Evolutionary conservation across 2,888 invertebrate genomes (phyloP).

Genomic region (Thera obeliscata): DNA sequence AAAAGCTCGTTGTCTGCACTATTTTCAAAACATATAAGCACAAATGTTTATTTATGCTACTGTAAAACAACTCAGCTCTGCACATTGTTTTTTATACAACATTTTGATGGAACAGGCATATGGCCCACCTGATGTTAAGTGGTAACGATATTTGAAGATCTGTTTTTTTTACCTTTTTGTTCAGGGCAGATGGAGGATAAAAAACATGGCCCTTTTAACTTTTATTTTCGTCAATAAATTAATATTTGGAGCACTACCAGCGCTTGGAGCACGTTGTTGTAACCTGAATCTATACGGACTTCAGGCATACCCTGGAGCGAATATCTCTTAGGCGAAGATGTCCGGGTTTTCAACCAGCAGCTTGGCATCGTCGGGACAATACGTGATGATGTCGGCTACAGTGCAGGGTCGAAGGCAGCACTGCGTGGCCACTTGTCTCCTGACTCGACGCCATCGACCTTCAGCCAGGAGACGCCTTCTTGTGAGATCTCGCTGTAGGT

Average conservation of each 20-base stretch:
- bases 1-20: slow-evolving; percentile 25
- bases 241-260: slow-evolving; percentile 5
- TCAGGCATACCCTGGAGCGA: neutral
- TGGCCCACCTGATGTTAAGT: too few relatives aligned
- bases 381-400: slow-evolving; percentile 66
- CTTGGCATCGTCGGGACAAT: slow-evolving; percentile 67
- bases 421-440: slow-evolving; percentile 68
- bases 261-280: neutral
- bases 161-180: too few relatives aligned
- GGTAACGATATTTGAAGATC: too few relatives aligned
- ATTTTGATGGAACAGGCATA: too few relatives aligned
- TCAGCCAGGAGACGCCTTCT: slow-evolving; percentile 52
- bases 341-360: slow-evolving; percentile 64
- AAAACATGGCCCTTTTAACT: neutral
- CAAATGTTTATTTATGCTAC: too few relatives aligned
- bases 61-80: too few relatives aligned
- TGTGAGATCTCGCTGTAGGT: slow-evolving; percentile 54
- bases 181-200: too few relatives aligned
- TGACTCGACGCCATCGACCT: slow-evolving; percentile 59
- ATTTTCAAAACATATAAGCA: slow-evolving; percentile 4
- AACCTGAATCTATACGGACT: neutral
- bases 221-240: slow-evolving; percentile 15
- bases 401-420: slow-evolving; percentile 70
- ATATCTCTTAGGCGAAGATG: slow-evolving; percentile 55
- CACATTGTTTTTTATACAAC: too few relatives aligned